phyloP scores from a whole-genome alignment of 2,888 invertebrate species.

The Chymomyza fuscimana region DNA sequence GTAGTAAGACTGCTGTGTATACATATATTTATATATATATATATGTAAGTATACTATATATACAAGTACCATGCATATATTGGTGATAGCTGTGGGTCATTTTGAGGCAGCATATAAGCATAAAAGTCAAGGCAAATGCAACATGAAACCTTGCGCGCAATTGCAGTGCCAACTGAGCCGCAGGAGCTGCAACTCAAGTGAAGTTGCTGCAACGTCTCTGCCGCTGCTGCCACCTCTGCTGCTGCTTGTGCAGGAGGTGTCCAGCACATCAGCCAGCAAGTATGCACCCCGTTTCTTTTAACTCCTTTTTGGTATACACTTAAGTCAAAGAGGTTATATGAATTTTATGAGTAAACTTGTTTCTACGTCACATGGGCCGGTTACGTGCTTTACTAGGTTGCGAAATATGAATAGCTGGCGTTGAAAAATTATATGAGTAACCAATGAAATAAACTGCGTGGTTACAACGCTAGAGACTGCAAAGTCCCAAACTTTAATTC shows the following conservation, averaged over 20 bases:
- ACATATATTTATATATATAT: background rate
- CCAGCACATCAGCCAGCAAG: slow-evolving; percentile 20
- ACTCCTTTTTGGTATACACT: background rate
- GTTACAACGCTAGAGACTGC: too few species aligned
- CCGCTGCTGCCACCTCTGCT: too few species aligned
- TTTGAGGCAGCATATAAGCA: slow-evolving; percentile 49
- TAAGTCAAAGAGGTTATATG: background rate
- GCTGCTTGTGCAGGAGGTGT: slow-evolving; percentile 58
- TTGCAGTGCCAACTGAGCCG: slow-evolving; percentile 24
- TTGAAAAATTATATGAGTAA: too few species aligned
- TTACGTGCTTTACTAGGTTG: too few species aligned
- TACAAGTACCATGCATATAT: slow-evolving; percentile 17
- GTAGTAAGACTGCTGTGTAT: background rate
- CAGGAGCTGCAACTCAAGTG: background rate
- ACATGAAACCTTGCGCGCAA: slow-evolving; percentile 60
- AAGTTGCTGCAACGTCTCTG: background rate
- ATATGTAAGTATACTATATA: too few species aligned
- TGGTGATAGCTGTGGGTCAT: slow-evolving; percentile 70
- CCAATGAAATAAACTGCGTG: too few species aligned
- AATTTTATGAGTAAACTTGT: background rate
- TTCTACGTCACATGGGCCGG: too few species aligned
- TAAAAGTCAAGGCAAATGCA: slow-evolving; percentile 64
- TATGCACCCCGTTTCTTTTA: background rate
- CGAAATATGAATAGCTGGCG: too few species aligned
- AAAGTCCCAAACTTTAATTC: too few species aligned